Base-by-base conservation (phyloP, 2,797 vertebrate species). In the Alosa sapidissima region DNA sequence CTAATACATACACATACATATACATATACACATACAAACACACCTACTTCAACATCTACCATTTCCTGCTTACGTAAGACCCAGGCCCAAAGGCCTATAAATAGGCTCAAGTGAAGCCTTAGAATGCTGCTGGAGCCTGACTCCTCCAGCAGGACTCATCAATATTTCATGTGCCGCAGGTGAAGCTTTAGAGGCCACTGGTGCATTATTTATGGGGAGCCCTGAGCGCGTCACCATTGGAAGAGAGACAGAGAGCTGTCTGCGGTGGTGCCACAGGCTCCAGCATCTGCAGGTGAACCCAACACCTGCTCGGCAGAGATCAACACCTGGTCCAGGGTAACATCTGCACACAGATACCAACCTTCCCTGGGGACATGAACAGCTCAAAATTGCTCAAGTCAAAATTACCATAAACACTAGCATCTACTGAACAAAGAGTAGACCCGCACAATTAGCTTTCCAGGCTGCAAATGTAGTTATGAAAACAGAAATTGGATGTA, bases 161-260 rank as follows among this genome's bases (percentile, higher is more conserved):
- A 92, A 94, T 93, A 93, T 93, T 95, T 93, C 49, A 95, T 92
- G 85, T 6, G 47, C 88, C 86, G 83, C 89, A 91, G 81, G 81
- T 89, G 90, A 92, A 89, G 91, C 91, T 88, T 88, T 88, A 10
- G 85, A 72, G 86, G 81, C 87, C 84, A 81, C 68, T 83, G 75
- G 90, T 94, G 87, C 91, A 95, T 95, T 91, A 96, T 95, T 93
- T 89, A 95, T 94, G 89, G 86, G 89, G 85, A 68, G 75, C 89
- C 90, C 90, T 88, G 19, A 88, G 90, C 87, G 92, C 94, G 92
- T 93, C 90, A 91, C 89, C 86, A 87, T 87, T 90, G 55, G 81
- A 84, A 86, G 85, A 75, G 65, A 72, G 65, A 21, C n/a, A 86
- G 85, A 75, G 65, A 72, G 65, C 58, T 62, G 58, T 58, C 55